A percentile compares a stretch with the other conserved stretches of the same genome.
phyloP scores from a whole-genome alignment of 2,888 invertebrate genomes.

The Sphecodes monilicornis region DNA sequence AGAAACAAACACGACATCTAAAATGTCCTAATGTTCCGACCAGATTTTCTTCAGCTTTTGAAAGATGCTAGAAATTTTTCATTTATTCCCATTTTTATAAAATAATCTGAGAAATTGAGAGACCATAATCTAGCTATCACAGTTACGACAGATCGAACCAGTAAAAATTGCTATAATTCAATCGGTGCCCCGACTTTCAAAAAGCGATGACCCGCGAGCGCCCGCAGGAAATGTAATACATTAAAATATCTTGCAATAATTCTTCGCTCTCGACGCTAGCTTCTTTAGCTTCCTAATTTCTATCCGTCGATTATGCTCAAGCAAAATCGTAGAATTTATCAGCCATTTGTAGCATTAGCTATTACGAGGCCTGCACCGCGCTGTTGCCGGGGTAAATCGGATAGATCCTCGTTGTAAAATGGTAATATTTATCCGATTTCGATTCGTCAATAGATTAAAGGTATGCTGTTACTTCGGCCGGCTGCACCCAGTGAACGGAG shows the following conservation, averaged over 20 bases:
- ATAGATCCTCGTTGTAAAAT: background rate
- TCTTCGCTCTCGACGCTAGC: background rate
- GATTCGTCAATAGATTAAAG: background rate
- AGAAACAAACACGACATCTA: too few species aligned
- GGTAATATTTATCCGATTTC: constrained; percentile 11
- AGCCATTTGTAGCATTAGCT: background rate
- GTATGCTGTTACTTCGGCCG: background rate
- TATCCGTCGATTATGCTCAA: background rate
- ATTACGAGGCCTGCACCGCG: background rate
- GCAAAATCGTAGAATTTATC: background rate
- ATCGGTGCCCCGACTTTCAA: background rate
- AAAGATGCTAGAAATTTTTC: too few species aligned
- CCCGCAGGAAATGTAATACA: background rate
- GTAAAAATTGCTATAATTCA: background rate
- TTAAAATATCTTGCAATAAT: background rate
- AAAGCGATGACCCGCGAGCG: background rate
- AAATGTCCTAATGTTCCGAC: too few species aligned
- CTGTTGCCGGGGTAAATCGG: background rate
- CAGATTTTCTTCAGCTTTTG: too few species aligned
- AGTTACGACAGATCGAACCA: too few species aligned
- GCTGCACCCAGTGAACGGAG: constrained; percentile 31
- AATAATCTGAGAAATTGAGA: too few species aligned
- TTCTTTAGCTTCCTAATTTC: background rate
- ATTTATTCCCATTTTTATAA: too few species aligned
- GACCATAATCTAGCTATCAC: too few species aligned